Conservation (phyloP, 2,888 invertebrate species). For the Drosophila nr. fundita region DNA sequence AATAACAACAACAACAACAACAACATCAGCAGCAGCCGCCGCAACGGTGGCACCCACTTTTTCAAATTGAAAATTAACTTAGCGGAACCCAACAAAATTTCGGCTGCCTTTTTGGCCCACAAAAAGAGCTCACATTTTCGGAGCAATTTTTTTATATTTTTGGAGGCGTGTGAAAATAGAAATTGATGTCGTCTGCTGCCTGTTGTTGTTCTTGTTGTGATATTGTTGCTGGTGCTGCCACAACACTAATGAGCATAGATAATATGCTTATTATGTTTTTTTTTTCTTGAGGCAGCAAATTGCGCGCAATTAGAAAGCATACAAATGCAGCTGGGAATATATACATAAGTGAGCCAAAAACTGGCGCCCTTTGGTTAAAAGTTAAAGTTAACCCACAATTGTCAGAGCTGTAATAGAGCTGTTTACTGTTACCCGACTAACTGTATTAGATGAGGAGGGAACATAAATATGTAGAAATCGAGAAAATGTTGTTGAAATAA, state of each 20-base stretch:
- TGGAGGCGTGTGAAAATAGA: conserved; percentile 61
- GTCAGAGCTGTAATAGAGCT: conserved; percentile 37
- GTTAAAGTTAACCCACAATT: conserved; percentile 23
- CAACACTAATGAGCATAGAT: conserved; percentile 72
- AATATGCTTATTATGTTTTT: conserved; percentile 53
- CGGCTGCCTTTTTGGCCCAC: conserved; percentile 26
- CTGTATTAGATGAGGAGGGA: conserved; percentile 2
- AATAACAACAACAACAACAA: conserved; percentile 26
- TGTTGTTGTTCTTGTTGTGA: conserved; percentile 25
- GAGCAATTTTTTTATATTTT: conserved; percentile 37
- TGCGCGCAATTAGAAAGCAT: conserved; percentile 68
- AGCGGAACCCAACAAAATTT: conserved; percentile 70
- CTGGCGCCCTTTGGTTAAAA: conserved; percentile 2
- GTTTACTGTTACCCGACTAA: conserved; percentile 42
- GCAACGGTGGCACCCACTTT: conserved; percentile 71
- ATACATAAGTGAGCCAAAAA: conserved; percentile 47
- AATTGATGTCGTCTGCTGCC: conserved; percentile 58
- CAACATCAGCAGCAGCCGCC: conserved; percentile 29
- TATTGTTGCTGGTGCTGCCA: conserved; percentile 16
- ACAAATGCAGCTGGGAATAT: conserved; percentile 40
- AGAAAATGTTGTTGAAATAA: background rate
- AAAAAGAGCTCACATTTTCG: conserved; percentile 49
- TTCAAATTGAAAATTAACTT: conserved; percentile 81
- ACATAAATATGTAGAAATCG: background rate
- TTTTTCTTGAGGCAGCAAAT: conserved; percentile 56